Conservation (phyloP, 2,888 invertebrate species). For the Hanleya hanleyi region DNA sequence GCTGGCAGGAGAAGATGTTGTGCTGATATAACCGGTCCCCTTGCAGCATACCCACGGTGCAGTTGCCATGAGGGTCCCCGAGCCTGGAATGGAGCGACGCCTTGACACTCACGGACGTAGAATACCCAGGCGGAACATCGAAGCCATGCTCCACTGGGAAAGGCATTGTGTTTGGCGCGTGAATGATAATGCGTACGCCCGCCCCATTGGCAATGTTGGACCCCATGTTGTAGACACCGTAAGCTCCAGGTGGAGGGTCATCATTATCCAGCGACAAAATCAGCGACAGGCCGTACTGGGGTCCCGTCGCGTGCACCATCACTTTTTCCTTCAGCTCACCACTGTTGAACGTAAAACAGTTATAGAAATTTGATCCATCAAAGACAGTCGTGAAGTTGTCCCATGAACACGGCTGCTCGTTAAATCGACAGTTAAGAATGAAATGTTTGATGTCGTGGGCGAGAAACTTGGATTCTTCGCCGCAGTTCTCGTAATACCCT, state of each 20-base stretch:
- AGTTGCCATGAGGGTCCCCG: slow-evolving; percentile 63
- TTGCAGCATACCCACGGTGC: slow-evolving; percentile 48
- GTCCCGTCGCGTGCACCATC: slow-evolving; percentile 65
- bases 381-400: slow-evolving; percentile 59
- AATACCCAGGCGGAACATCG: slow-evolving; percentile 68
- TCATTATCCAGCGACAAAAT: slow-evolving; percentile 67
- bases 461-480: slow-evolving; percentile 51
- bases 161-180: slow-evolving; percentile 68
- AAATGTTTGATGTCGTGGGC: slow-evolving; percentile 61
- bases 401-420: slow-evolving; percentile 50
- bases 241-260: slow-evolving; percentile 57
- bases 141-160: slow-evolving; percentile 68
- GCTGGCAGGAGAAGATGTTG: slow-evolving; percentile 64
- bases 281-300: slow-evolving; percentile 65
- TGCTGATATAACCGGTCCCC: slow-evolving; percentile 52
- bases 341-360: slow-evolving; percentile 69
- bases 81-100: slow-evolving; percentile 56
- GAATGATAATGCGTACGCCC: slow-evolving; percentile 66
- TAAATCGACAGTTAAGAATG: slow-evolving; percentile 62
- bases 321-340: slow-evolving; percentile 47
- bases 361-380: slow-evolving; percentile 64
- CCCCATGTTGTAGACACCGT: slow-evolving; percentile 60
- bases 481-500: slow-evolving; percentile 66
- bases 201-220: slow-evolving; percentile 66
- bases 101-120: slow-evolving; percentile 64